Conservation (phyloP, 2,113 vertebrate species). For the Menura novaehollandiae region DNA sequence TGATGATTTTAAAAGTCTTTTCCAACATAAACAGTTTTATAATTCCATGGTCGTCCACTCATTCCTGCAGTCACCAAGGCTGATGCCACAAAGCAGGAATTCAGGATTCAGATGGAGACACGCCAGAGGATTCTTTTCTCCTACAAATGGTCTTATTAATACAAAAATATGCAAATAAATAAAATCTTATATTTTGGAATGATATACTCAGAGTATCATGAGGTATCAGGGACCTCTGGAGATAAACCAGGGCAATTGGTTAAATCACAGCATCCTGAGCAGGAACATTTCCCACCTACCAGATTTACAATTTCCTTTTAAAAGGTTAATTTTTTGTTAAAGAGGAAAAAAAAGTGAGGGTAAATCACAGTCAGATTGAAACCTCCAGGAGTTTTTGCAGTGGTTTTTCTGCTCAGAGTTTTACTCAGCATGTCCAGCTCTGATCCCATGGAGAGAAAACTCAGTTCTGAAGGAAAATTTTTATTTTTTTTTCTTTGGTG, state of each 20-base stretch:
- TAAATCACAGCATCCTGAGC: neutral
- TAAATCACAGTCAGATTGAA: neutral
- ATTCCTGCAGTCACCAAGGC: neutral
- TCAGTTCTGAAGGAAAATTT: neutral
- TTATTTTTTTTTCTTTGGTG: neutral
- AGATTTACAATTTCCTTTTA: neutral
- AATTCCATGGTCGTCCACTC: neutral
- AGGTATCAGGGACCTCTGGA: neutral
- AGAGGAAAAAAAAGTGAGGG: neutral
- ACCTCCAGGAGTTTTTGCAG: neutral
- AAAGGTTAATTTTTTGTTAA: neutral
- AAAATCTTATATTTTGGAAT: neutral
- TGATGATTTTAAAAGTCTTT: neutral
- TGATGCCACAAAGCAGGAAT: neutral
- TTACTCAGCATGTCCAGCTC: neutral
- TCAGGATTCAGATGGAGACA: neutral
- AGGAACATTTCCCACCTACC: neutral
- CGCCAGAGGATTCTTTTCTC: neutral
- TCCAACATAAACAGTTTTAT: neutral
- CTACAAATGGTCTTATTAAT: neutral
- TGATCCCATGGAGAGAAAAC: neutral
- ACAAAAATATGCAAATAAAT: neutral
- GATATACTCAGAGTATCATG: neutral
- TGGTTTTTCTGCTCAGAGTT: neutral
- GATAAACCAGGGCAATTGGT: rapidly evolving